Percentiles rank a stretch among this genome's conserved stretches.
These are phyloP conservation scores for Eristalinus aeneus DNA, from an alignment of 2,888 invertebrate genomes.

Conservation along the genomic window DNA sequence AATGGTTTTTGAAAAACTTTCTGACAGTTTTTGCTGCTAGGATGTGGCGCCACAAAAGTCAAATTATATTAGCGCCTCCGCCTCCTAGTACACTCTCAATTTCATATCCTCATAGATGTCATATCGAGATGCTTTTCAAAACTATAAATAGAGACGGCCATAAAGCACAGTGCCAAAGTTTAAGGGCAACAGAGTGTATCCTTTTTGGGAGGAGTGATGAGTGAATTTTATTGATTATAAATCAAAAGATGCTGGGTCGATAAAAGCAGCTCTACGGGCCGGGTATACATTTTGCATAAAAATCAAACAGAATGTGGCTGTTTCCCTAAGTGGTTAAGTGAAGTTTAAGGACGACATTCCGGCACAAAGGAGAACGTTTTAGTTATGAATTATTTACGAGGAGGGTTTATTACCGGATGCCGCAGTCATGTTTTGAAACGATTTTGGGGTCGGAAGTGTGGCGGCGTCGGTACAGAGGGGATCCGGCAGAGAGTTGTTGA, in stretches of 20 bases:
- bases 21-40: neutral
- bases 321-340: slow-evolving; percentile 10
- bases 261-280: neutral
- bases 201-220: slow-evolving; percentile 30
- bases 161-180: neutral
- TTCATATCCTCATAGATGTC: neutral
- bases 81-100: neutral
- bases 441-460: neutral
- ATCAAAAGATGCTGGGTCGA: neutral
- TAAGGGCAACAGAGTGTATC: neutral
- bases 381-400: slow-evolving; percentile 5
- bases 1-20: neutral
- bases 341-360: slow-evolving; percentile 9
- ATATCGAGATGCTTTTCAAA: neutral
- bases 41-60: neutral
- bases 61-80: neutral
- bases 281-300: slow-evolving; percentile 6
- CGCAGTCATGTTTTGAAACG: neutral
- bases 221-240: slow-evolving; percentile 58
- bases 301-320: slow-evolving; percentile 20
- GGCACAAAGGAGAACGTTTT: neutral
- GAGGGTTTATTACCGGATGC: neutral
- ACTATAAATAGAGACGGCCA: neutral
- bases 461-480: neutral
- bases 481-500: neutral